These are phyloP conservation scores for Calliopum simillimum DNA, from an alignment of 2,888 invertebrate genomes.

Conservation along the genomic window DNA sequence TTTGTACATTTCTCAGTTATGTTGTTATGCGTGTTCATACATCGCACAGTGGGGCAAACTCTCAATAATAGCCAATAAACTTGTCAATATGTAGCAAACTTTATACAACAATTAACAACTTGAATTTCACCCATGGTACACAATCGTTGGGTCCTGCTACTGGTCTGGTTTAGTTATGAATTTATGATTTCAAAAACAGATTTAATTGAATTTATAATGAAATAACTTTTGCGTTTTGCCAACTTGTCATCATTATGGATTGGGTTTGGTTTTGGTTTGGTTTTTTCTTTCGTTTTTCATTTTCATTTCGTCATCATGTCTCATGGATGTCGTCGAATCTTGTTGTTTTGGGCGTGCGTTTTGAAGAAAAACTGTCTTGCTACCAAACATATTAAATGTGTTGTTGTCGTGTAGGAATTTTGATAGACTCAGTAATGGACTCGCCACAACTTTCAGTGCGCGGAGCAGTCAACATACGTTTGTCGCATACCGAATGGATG, in stretches of 20 bases:
- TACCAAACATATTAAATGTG: slow-evolving; percentile 43
- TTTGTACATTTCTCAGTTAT: slow-evolving; percentile 48
- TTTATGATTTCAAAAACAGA: slow-evolving; percentile 42
- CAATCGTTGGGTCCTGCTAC: neutral
- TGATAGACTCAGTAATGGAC: slow-evolving; percentile 41
- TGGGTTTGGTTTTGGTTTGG: too few species aligned
- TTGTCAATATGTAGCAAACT: neutral
- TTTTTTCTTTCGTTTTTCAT: neutral
- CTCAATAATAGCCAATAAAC: neutral
- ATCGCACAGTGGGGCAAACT: slow-evolving; percentile 13
- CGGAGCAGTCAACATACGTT: slow-evolving; percentile 15
- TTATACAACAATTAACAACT: neutral
- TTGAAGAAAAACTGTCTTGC: slow-evolving; percentile 35
- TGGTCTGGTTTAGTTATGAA: slow-evolving; percentile 36
- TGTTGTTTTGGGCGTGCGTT: neutral
- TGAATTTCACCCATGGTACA: neutral
- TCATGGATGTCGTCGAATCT: neutral
- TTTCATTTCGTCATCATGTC: slow-evolving; percentile 4
- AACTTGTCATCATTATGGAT: slow-evolving; percentile 43
- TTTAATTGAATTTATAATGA: slow-evolving; percentile 47
- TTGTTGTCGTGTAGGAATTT: slow-evolving; percentile 44
- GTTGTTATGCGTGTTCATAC: slow-evolving; percentile 37
- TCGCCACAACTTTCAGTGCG: neutral
- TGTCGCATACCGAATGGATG: slow-evolving; percentile 21
- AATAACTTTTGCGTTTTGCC: slow-evolving; percentile 43